Conservation (phyloP, 2,888 invertebrate species). For the Eurois occulta region DNA sequence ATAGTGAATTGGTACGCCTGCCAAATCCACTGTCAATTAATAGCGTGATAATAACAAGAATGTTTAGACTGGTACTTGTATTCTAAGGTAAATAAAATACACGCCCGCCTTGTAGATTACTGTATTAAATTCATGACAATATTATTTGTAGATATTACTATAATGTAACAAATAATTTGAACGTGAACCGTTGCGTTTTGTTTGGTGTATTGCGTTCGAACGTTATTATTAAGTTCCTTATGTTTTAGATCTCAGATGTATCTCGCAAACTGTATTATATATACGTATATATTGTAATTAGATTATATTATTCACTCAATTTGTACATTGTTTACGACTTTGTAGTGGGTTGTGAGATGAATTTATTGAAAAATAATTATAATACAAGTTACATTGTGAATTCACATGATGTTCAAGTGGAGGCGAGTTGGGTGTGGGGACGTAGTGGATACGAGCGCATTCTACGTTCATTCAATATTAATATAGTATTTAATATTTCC, state of each 20-base stretch:
- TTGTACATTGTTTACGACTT: slow-evolving; percentile 70
- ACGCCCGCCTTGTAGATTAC: slow-evolving; percentile 68
- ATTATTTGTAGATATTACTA: slow-evolving; percentile 79
- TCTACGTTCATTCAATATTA: not conserved
- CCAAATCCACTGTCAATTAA: slow-evolving; percentile 1
- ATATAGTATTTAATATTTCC: not conserved
- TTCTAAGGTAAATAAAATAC: slow-evolving; percentile 50
- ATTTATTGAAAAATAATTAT: slow-evolving; percentile 71
- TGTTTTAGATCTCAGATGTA: slow-evolving; percentile 85
- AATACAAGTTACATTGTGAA: slow-evolving; percentile 60
- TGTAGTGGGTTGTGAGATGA: slow-evolving; percentile 81
- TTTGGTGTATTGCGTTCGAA: slow-evolving; percentile 71
- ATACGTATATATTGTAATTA: slow-evolving; percentile 70
- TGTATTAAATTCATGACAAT: slow-evolving; percentile 85
- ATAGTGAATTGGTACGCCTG: not conserved
- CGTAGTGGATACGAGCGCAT: slow-evolving; percentile 6
- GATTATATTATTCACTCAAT: slow-evolving; percentile 64
- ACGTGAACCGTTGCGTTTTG: slow-evolving; percentile 70
- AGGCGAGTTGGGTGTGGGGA: slow-evolving; percentile 18
- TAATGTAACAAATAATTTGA: slow-evolving; percentile 64
- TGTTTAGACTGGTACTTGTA: slow-evolving; percentile 1
- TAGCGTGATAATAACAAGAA: not conserved
- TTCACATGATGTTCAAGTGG: slow-evolving; percentile 46
- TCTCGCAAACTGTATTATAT: slow-evolving; percentile 81
- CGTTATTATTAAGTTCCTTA: slow-evolving; percentile 81